Percentiles rank a stretch among this genome's conserved stretches.
Evolutionary conservation across 2,888 invertebrate species (phyloP).

Genomic region (Therioaphis trifolii): DNA sequence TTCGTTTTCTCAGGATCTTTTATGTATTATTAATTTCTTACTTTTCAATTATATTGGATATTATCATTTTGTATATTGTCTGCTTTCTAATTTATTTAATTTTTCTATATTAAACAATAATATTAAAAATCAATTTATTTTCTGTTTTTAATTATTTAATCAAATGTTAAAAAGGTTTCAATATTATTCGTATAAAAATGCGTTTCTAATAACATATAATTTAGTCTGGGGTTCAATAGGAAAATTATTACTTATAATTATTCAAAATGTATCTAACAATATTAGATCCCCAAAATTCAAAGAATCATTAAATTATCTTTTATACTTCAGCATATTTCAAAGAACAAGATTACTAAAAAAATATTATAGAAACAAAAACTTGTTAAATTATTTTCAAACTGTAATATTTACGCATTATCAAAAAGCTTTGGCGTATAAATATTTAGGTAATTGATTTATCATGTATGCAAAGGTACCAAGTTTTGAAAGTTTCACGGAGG

Average conservation of each 20-base stretch:
- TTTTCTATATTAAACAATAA: too few relatives aligned
- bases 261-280: neutral
- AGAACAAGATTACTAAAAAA: neutral
- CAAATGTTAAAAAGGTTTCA: neutral
- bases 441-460: too few relatives aligned
- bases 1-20: neutral
- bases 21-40: slow-evolving; percentile 7
- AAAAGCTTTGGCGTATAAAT: too few relatives aligned
- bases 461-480: too few relatives aligned
- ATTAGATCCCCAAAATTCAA: neutral
- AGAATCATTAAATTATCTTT: neutral
- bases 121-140: too few relatives aligned
- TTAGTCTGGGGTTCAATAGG: slow-evolving; percentile 8
- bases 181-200: slow-evolving; percentile 10
- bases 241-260: slow-evolving; percentile 7
- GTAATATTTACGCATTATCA: neutral
- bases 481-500: too few relatives aligned
- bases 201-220: neutral
- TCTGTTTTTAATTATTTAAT: neutral
- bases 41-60: neutral
- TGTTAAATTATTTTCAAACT: neutral
- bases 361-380: neutral
- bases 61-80: neutral
- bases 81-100: slow-evolving; percentile 2
- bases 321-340: slow-evolving; percentile 17